Percentiles rank a stretch among this genome's conserved stretches.
Conservation (phyloP, 37 sponge, comb jelly and placozoan genomes). For the Ianthella basta region DNA sequence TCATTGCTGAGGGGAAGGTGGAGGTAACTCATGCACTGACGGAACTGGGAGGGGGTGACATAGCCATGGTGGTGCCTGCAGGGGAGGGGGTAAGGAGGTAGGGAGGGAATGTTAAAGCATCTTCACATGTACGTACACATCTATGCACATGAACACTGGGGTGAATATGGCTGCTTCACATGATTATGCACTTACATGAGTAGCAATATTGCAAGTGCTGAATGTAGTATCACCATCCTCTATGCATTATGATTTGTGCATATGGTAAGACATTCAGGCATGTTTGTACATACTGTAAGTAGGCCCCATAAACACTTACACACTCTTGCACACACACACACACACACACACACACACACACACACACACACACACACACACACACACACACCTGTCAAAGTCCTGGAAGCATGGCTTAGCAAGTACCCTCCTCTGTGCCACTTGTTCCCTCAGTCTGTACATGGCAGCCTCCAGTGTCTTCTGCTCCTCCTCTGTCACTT, state of each 20-base stretch:
- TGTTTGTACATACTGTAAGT: no score
- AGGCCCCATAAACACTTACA: no score
- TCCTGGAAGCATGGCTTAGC: constrained; percentile 89
- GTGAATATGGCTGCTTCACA: no score
- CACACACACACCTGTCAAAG: constrained; percentile 82
- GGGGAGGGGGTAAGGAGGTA: background rate
- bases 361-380: constrained; percentile 34
- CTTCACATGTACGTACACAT: background rate
- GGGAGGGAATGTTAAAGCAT: background rate
- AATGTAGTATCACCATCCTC: no score
- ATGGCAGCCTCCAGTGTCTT: constrained; percentile 50
- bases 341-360: constrained; percentile 1
- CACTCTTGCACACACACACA: constrained; percentile 33
- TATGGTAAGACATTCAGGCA: no score
- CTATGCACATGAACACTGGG: background rate
- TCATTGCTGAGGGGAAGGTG: constrained; percentile 42
- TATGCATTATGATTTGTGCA: no score
- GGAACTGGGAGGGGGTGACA: constrained; percentile 63
- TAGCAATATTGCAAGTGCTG: no score
- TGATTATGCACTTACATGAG: no score
- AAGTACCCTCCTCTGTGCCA: constrained; percentile 79
- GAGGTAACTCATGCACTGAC: constrained; percentile 75
- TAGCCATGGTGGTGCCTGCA: constrained; percentile 48
- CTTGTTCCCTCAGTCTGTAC: constrained; percentile 64
- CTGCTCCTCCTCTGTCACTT: constrained; percentile 43